Base-by-base conservation (phyloP, 2,113 vertebrate genomes). In the Willisornis vidua region DNA sequence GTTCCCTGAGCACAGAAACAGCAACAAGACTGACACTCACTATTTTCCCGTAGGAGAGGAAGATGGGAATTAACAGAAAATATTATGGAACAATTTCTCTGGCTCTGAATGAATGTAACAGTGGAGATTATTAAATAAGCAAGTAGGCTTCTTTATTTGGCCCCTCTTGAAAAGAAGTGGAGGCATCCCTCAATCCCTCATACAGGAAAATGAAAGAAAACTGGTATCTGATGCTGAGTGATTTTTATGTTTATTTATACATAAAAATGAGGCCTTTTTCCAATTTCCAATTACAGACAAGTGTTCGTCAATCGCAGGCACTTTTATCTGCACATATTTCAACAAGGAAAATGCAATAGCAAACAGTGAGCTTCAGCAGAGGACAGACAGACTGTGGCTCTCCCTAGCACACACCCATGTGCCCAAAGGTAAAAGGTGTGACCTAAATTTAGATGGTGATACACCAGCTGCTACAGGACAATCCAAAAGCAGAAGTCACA, bases 391-490 rank as follows among this genome's bases (percentile, higher is more conserved):
- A 74, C 39, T 1, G 1, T 25, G 83, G 81, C 77, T 83, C 72
- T 83, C 37, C 45, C 82, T 43, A 78, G 93, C 72, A 86, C 33
- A 81, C 7, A 3, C 35, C 24, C 12, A 1, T 5, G 3, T 6
- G 58, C 83, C 66, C 48, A n/a, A 46, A 89, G 65, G 58, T 29
- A 45, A 68, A 73, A 92, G 58, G 86, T 79, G 75, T 55, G 81
- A 55, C 92, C 68, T 85, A 41, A 22, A 48, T 72, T 87, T 68
- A 68, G 39, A 58, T 18, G n/a, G 80, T 31, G 59, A 77, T 17
- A 87, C 28, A 71, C 39, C 89, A 85, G 66, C 94, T 87, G 73
- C 84, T 68, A 75, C 72, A 85, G 74, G 65, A 96, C 74, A 93
- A 54, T 46, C 54, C 71, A 39, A 4, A 39, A 70, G 49, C n/a